These are phyloP conservation scores for Uromys caudimaculatus DNA, from an alignment of 2,797 vertebrate genomes.

Conservation along the genomic window DNA sequence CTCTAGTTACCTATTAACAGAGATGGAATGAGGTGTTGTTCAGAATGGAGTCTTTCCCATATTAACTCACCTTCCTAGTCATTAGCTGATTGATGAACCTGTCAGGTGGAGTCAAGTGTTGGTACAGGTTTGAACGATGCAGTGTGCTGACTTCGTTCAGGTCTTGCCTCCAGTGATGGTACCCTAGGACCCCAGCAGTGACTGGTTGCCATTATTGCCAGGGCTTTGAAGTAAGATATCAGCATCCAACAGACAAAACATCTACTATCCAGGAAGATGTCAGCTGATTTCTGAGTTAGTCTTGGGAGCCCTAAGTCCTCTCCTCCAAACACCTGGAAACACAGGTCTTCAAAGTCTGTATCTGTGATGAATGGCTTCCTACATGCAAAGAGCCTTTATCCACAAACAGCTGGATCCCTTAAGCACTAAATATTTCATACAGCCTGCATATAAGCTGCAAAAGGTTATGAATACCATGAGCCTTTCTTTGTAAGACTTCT, in stretches of 20 bases:
- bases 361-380: neutral
- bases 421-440: neutral
- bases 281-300: neutral
- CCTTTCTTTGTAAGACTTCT: neutral
- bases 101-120: neutral
- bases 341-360: neutral
- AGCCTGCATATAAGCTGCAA: neutral
- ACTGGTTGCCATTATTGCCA: neutral
- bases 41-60: neutral
- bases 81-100: neutral
- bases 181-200: neutral
- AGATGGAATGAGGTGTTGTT: neutral
- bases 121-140: neutral
- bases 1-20: neutral
- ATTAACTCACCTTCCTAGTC: neutral
- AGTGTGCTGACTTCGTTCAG: neutral
- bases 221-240: neutral
- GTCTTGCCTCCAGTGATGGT: neutral
- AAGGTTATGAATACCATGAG: neutral
- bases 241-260: neutral
- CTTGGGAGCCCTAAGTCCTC: neutral
- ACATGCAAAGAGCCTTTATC: neutral
- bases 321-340: neutral
- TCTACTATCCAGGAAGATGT: neutral
- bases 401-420: neutral